A percentile compares a stretch with the other conserved stretches of the same genome.
phyloP scores from a whole-genome alignment of 1,140 invertebrate species.

The Musca vetustissima region DNA sequence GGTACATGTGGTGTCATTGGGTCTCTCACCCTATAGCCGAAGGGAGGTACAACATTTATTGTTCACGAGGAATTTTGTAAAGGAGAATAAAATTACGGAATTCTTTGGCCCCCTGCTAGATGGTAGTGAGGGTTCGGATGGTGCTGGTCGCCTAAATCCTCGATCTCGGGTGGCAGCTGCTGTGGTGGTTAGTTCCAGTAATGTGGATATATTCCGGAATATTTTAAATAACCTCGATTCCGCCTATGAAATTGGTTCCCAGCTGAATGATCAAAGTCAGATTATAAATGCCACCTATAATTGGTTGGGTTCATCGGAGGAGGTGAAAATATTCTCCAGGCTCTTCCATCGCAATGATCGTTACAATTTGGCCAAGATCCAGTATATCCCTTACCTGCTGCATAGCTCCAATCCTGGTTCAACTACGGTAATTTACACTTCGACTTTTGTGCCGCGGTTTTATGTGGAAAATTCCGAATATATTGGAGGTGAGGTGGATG shows the following conservation, averaged over 20 bases:
- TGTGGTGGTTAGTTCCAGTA: conserved; percentile 86
- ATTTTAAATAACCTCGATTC: conserved; percentile 90
- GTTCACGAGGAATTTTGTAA: conserved; percentile 87
- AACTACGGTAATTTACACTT: conserved; percentile 63
- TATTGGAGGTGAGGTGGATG: conserved; percentile 88
- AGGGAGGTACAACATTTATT: conserved; percentile 70
- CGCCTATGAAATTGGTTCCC: conserved; percentile 89
- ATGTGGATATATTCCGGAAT: conserved; percentile 88
- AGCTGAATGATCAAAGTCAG: conserved; percentile 91
- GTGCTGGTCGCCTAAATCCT: conserved; percentile 67
- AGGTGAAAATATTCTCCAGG: conserved; percentile 75
- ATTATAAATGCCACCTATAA: conserved; percentile 93
- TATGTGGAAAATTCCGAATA: conserved; percentile 65
- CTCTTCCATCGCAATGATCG: conserved; percentile 89
- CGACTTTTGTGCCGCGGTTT: conserved; percentile 77
- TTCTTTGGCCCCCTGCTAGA: conserved; percentile 72
- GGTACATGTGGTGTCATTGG: conserved; percentile 82
- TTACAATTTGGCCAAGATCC: conserved; percentile 87
- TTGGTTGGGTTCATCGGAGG: conserved; percentile 83
- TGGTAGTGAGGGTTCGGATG: conserved; percentile 58
- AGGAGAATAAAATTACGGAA: conserved; percentile 85
- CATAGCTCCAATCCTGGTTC: conserved; percentile 82
- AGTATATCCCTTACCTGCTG: conserved; percentile 82
- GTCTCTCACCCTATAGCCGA: conserved; percentile 82
- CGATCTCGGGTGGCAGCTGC: conserved; percentile 86